phyloP scores from a whole-genome alignment of 2,113 vertebrate species.

The Coreoperca whiteheadi region DNA sequence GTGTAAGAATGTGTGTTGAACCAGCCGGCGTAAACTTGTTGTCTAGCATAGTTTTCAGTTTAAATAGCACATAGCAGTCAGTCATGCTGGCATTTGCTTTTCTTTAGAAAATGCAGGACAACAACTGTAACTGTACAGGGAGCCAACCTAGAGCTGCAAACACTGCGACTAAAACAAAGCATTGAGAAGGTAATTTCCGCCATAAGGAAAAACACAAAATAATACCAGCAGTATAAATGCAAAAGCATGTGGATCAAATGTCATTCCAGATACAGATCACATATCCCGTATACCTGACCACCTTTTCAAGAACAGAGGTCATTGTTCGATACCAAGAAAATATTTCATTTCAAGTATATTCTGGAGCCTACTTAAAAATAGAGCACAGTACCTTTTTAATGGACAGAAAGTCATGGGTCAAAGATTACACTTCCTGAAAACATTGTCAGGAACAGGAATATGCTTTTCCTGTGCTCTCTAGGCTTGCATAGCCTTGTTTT shows the following conservation, averaged over 20 bases:
- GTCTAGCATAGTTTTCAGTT: not conserved
- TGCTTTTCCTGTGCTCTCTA: not conserved
- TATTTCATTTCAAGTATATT: not conserved
- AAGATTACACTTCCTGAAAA: not conserved
- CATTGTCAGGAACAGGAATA: conserved; percentile 1
- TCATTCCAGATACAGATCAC: not conserved
- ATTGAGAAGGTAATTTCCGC: not conserved
- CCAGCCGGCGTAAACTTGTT: not conserved
- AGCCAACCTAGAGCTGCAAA: conserved; percentile 5
- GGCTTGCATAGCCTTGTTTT: not conserved
- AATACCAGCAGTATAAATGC: not conserved
- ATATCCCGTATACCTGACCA: not conserved
- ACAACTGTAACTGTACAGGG: not conserved
- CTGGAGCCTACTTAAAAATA: not conserved
- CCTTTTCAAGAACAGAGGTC: not conserved
- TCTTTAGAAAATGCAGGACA: not conserved
- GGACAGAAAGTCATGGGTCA: not conserved
- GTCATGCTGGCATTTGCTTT: not conserved
- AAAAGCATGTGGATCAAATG: not conserved
- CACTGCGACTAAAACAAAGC: conserved; percentile 10
- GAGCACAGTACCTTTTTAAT: not conserved
- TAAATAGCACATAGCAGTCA: not conserved
- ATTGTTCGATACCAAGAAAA: not conserved
- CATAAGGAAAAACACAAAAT: not conserved
- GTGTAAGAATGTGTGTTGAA: not conserved